Evolutionary conservation across 2,888 invertebrate species (phyloP), one percentile per base, ranked within the genome.

Genomic region (Acleris holmiana): DNA sequence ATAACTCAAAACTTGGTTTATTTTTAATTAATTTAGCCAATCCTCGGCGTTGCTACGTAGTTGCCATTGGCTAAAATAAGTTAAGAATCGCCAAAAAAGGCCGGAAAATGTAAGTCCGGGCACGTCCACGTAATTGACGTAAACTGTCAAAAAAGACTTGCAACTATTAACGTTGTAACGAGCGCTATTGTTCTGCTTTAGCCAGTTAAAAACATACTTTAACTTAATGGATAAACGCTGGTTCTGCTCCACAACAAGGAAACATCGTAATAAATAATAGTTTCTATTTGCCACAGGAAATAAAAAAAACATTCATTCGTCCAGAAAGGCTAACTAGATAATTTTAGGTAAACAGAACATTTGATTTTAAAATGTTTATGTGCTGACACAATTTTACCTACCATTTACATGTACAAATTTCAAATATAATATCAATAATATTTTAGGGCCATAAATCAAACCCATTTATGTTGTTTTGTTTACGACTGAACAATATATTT

Each of bases 41-140:
- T 66, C 51, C 13, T 2, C 4, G 6, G 21, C 10, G 10, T 46
- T 35, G 23, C 18, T 41, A 44, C 2, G 18, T 10, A 13, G 13
- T 8, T 10, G 1, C 47, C 8, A 65, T 65, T 65, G 65, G 60
- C 23, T 10, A 35, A 65, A 50, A 64, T 53, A 2, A 48, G 15
- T 10, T 25, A 15, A 8, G 18, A 29, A n/a, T 19, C 18, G 18
- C 18, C 21, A 50, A 55, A 54, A 23, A 25, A 35, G 41, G 35
- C 47, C 17, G 21, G 35, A 60, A 57, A 71, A 67, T 72, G 67
- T 69, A 67, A 55, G 50, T 61, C 61, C 59, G 61, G 66, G 71
- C 67, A 73, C 69, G 67, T 77, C 79, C 79, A 79, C 79, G 79
- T 65, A 65, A 60, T 60, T 65, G 65, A 65, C 65, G 65, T 78